Conservation (phyloP, 1,140 invertebrate genomes). For the Zaprionus camerounensis region DNA sequence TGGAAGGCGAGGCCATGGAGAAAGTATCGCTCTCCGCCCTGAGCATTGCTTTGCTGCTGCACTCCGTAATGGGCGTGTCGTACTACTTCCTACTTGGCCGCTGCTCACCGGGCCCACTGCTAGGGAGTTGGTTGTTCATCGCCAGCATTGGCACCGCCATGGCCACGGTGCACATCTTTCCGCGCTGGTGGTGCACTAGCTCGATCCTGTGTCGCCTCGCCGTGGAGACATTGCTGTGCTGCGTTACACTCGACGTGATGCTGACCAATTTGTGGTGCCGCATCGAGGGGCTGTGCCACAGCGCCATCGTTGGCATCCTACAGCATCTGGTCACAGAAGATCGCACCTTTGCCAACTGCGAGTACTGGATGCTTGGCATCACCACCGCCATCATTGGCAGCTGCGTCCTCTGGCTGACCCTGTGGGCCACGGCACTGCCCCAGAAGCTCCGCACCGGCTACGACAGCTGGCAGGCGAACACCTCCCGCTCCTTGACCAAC, state of each 20-base stretch:
- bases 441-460: conserved; percentile 13
- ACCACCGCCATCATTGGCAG: conserved; percentile 54
- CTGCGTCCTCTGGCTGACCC: conserved; percentile 62
- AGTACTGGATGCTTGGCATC: conserved; percentile 56
- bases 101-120: conserved; percentile 38
- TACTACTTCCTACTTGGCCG: conserved; percentile 57
- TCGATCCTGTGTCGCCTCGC: conserved; percentile 30
- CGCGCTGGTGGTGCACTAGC: conserved; percentile 6
- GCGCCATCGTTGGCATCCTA: conserved; percentile 59
- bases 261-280: conserved; percentile 65
- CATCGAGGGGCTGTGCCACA: conserved; percentile 57
- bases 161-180: conserved; percentile 50
- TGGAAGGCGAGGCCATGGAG: conserved; percentile 32
- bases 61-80: conserved; percentile 65
- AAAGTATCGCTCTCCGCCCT: conserved; percentile 49
- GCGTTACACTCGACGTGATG: conserved; percentile 55
- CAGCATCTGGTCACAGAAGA: conserved; percentile 48
- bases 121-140: conserved; percentile 66
- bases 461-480: conserved; percentile 20
- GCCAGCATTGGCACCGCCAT: conserved; percentile 57
- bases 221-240: conserved; percentile 56
- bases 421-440: conserved; percentile 54
- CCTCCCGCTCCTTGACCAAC: neutral
- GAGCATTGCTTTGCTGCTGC: conserved; percentile 53
- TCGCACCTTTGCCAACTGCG: conserved; percentile 42